phyloP scores from a whole-genome alignment of 1,140 invertebrate genomes.

The Yoshiicerus persimilis region DNA sequence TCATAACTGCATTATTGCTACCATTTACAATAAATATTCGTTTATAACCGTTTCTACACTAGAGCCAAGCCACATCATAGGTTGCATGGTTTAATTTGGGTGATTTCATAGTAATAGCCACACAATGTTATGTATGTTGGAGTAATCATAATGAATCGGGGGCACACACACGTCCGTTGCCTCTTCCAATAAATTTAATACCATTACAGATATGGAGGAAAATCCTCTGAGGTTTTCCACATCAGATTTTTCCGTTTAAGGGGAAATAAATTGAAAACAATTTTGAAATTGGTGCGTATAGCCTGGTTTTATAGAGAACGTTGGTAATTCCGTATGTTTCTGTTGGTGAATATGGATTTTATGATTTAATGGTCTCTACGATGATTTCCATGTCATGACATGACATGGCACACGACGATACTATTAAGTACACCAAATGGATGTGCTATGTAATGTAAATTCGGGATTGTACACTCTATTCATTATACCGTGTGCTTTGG shows the following conservation, averaged over 20 bases:
- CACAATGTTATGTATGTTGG: background rate
- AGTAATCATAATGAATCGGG: background rate
- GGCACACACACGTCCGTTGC: background rate
- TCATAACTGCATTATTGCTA: background rate
- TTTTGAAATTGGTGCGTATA: background rate
- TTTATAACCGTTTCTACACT: no score
- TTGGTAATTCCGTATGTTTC: background rate
- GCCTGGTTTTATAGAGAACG: background rate
- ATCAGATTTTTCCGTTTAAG: background rate
- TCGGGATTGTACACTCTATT: background rate
- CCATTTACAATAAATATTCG: background rate
- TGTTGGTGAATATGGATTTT: background rate
- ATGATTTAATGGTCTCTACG: background rate
- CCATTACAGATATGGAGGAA: background rate
- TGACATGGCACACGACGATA: conserved; percentile 12
- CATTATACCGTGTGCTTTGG: background rate
- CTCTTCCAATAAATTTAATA: conserved; percentile 12
- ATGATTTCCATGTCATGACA: background rate
- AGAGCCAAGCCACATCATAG: background rate
- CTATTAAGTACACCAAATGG: background rate
- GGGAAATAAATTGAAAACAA: conserved; percentile 14
- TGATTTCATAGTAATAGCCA: background rate
- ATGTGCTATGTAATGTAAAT: background rate
- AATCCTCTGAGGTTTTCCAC: background rate
- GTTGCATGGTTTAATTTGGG: background rate